Evolutionary conservation across 2,113 vertebrate genomes (phyloP), one percentile per base, ranked within the genome.

Genomic region (Siphamia tubifer): DNA sequence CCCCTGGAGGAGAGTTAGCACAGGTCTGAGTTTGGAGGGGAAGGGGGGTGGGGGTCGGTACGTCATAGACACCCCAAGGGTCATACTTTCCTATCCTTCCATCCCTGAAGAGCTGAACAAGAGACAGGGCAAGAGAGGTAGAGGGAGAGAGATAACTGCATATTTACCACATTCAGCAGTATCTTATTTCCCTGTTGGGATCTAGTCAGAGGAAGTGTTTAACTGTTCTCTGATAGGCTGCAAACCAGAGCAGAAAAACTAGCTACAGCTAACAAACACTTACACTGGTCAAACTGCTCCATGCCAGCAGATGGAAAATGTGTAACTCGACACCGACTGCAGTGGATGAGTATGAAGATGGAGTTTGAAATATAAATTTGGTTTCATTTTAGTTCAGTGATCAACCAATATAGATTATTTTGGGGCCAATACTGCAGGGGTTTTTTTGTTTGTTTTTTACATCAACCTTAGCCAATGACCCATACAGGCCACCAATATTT

Each of bases 111-210:
- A 85, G 82, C 68, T 64, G 58, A 81, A 71, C 21, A 32, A 74
- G 69, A 84, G 79, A 85, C 48, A 16, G 56, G 62, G 66, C 45
- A 47, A 27, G 58, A 75, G 73, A 73, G 53, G 44, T 2, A 24
- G 73, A 57, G 75, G 60, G 74, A 73, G 72, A 77, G 70, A 75
- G 65, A 78, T 79, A 80, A 76, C 62, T 68, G 73, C 64, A 68
- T 74, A 83, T 87, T 85, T 80, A 86, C 85, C 77, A 71, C 83
- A 71, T 87, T 87, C 86, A 87, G 86, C 84, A 87, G 80, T 60
- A 87, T 86, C 86, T 83, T 39, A 68, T 74, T 63, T 81, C 88
- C 82, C 86, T 77, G 83, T 31, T 70, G 83, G 74, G 69, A 69
- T 71, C 58, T 3, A 65, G 86, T 88, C 84, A 47, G 79, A 83